Conservation (phyloP, 2,113 vertebrate genomes). For the Indicator maculatus region DNA sequence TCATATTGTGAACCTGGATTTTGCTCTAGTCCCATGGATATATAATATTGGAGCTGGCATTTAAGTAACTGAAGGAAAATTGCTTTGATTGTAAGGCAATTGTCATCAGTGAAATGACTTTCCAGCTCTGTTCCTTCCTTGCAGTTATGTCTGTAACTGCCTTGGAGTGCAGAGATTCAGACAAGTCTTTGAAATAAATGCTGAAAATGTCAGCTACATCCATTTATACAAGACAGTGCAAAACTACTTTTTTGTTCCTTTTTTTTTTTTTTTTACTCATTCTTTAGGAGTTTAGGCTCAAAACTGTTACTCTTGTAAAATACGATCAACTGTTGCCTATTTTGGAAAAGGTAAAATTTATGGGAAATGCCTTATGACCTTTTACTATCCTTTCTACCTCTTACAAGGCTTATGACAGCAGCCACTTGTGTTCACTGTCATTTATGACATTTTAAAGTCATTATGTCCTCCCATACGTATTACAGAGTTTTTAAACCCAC, state of each 20-base stretch:
- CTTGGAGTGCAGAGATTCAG: background rate
- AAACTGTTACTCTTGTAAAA: background rate
- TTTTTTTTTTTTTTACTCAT: background rate
- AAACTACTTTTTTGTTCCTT: background rate
- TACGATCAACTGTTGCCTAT: background rate
- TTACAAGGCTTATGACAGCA: background rate
- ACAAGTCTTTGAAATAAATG: background rate
- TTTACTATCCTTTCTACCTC: background rate
- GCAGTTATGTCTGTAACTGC: background rate
- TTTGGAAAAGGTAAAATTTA: background rate
- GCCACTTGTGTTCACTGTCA: background rate
- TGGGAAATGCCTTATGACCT: background rate
- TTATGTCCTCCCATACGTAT: background rate
- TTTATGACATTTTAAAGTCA: background rate
- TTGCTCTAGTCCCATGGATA: background rate
- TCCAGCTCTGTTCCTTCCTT: background rate
- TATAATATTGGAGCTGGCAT: background rate
- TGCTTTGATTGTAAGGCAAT: slow-evolving; percentile 29
- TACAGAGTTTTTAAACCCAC: background rate
- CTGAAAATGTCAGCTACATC: background rate
- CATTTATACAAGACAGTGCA: background rate
- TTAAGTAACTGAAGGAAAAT: slow-evolving; percentile 23
- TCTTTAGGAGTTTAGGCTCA: background rate
- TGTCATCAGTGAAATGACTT: slow-evolving; percentile 42
- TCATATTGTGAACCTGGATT: background rate